Evolutionary conservation across 2,888 invertebrate species (phyloP), one percentile per base, ranked within the genome.

Genomic region (Loripinus fragilis): DNA sequence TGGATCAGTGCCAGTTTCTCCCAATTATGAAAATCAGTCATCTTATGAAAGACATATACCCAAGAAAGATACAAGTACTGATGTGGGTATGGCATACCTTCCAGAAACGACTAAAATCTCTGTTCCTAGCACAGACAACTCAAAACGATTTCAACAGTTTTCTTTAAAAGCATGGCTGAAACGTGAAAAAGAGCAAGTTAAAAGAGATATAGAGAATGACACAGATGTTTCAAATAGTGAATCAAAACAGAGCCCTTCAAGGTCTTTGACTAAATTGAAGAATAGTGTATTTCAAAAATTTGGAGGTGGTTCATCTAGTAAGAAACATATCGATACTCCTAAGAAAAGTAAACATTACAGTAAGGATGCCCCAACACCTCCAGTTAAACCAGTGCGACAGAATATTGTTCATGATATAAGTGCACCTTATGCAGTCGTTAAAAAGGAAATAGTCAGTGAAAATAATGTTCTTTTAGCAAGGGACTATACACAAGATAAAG

Each of bases 101-200:
- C 60, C 25, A 60, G 33, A 20, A n/a, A 30, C 64, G 41, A 66
- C 28, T 33, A 30, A 20, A 42, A 68, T 30, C n/a, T 28, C 30
- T 12, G 48, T 23, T 28, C 41, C 70, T 10, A 78, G 77, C 33
- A 75, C 68, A 48, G 81, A 77, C 50, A 33, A 60, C 17, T 72
- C 73, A 10, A 88, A 86, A 52, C 88, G 86, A 78, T 83, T 79
- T 41, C 76, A 82, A 17, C 88, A 89, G 64, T 90, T 89, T 74
- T 90, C 88, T 0, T 71, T 91, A 30, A 90, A 89, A 74, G 83
- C 89, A 0, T 89, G 90, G 88, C 74, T 90, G 30, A 91, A 89
- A 78, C 81, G 89, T 52, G 90, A 90, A 71, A 87, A 85, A 41
- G 83, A 85, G 73, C 81, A 83, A 69, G 83, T 84, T 3, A 71